Base-by-base conservation (phyloP, 2,888 invertebrate genomes). In the Ectemnius cavifrons region DNA sequence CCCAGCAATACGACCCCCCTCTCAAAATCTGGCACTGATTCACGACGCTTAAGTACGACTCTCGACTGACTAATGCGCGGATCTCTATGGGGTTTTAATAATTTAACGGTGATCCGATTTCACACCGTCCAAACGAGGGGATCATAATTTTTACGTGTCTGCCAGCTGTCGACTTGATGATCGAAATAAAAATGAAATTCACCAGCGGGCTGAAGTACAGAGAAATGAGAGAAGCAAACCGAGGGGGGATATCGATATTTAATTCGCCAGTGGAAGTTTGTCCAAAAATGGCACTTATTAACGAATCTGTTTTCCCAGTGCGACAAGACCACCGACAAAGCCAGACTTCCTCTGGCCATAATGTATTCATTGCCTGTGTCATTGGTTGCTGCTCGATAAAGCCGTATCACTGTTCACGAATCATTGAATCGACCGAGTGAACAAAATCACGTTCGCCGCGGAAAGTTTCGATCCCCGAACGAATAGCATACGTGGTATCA, bases 391-490 rank as follows among this genome's bases (percentile, higher is more conserved):
- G 37, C 37, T 37, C 81, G 81, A 86, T 82, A 81, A 80, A 84
- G 79, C 82, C 71, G 77, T 85, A 85, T 87, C 85, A 85, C 86
- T 87, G 86, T 88, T 88, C 85, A 83, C 86, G 84, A 87, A 86
- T 86, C 88, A 86, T 85, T 85, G 85, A 84, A 81, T 86, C 83
- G 79, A 75, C 72, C 76, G 78, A 86, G 83, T 80, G 82, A 37
- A 37, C 37, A 37, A 84, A 85, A 85, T 84, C 80, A 78, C 81
- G 75, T 60, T 46, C 49, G 61, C 63, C 52, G 59, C 65, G 71
- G 66, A 77, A 77, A 82, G 68, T 75, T 82, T 76, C 71, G 65
- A 37, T 37, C 37, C 37, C 8, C 37, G 37, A 11, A 37, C 37
- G 8, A 37, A 4, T 6, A 37, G 67, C 66, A 63, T 60, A 11